These are phyloP conservation scores for Tethea ocularis DNA, from an alignment of 2,888 invertebrate genomes.

Conservation along the genomic window DNA sequence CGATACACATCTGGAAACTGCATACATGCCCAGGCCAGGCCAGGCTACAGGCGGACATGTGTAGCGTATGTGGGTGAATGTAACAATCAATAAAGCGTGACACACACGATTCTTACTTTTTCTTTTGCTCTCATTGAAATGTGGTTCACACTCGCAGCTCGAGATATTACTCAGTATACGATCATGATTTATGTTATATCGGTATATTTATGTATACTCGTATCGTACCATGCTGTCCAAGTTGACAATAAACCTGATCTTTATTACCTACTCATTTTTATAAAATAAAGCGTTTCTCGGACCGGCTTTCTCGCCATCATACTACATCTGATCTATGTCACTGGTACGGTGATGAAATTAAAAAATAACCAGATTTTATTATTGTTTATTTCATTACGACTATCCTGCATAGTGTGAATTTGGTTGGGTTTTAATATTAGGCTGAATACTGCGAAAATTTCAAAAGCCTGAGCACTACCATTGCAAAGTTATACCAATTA, in stretches of 20 bases:
- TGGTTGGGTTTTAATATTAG: too few species aligned
- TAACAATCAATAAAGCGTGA: slow-evolving; percentile 52
- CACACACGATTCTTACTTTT: slow-evolving; percentile 46
- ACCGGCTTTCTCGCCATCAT: not conserved
- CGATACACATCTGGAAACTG: slow-evolving; percentile 15
- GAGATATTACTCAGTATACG: slow-evolving; percentile 2
- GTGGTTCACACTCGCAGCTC: slow-evolving; percentile 18
- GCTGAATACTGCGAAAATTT: too few species aligned
- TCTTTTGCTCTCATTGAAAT: slow-evolving; percentile 53
- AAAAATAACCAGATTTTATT: not conserved
- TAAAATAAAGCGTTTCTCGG: not conserved
- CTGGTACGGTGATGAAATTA: not conserved
- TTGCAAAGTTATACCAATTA: too few species aligned
- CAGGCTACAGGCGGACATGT: slow-evolving; percentile 21
- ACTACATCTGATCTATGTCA: not conserved
- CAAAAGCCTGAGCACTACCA: too few species aligned
- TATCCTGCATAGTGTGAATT: too few species aligned
- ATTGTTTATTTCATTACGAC: not conserved
- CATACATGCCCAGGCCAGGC: slow-evolving; percentile 12
- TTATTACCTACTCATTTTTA: not conserved
- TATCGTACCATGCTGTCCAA: not conserved
- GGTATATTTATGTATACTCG: too few species aligned
- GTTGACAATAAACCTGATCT: not conserved
- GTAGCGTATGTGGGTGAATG: slow-evolving; percentile 46
- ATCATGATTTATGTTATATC: not conserved